These are phyloP conservation scores for Saccostrea glomerata DNA, from an alignment of 1,140 invertebrate species.

Conservation along the genomic window DNA sequence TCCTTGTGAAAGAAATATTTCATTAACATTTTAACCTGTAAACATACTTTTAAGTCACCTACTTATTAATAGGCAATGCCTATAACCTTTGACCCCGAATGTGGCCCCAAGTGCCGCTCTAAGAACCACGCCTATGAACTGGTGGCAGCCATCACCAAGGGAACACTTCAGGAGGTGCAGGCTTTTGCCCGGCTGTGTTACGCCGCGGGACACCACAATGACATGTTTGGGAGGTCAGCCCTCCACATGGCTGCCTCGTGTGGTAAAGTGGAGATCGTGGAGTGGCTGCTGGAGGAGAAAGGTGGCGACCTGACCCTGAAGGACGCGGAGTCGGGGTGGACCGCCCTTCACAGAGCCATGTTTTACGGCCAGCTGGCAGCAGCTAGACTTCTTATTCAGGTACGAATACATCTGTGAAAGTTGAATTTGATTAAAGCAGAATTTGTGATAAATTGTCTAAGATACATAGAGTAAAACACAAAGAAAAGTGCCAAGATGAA, in stretches of 20 bases:
- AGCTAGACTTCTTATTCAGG: conserved; percentile 84
- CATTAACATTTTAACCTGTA: background rate
- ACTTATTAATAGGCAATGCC: conserved; percentile 53
- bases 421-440: too few species aligned
- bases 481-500: background rate
- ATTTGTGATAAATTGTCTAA: too few species aligned
- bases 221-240: conserved; percentile 83
- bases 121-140: conserved; percentile 82
- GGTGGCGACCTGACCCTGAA: conserved; percentile 83
- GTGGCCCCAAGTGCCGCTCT: conserved; percentile 82
- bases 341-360: conserved; percentile 87
- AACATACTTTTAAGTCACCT: background rate
- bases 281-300: conserved; percentile 84
- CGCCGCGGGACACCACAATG: conserved; percentile 80
- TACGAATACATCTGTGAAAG: conserved; percentile 61
- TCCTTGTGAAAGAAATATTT: conserved; percentile 10
- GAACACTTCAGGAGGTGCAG: conserved; percentile 71
- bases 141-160: conserved; percentile 83
- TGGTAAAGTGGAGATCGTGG: conserved; percentile 83
- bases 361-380: conserved; percentile 87
- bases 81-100: conserved; percentile 66
- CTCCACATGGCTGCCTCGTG: conserved; percentile 86
- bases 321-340: conserved; percentile 87
- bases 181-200: conserved; percentile 82
- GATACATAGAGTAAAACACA: background rate